These are phyloP conservation scores for Aphelenchoides besseyi DNA, from an alignment of 1,140 invertebrate genomes.

Conservation along the genomic window DNA sequence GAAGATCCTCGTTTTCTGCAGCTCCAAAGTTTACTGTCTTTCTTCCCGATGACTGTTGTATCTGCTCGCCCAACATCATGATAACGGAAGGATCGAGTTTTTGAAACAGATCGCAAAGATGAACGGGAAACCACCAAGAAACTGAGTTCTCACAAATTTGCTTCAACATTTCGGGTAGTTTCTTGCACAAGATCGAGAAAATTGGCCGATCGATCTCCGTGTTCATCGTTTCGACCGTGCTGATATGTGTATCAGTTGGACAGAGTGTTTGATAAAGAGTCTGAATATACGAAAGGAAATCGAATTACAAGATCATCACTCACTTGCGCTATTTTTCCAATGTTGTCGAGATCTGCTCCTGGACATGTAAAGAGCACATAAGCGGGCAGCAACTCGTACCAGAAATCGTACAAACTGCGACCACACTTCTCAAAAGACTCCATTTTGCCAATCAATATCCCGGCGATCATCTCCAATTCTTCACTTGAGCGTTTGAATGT, in stretches of 20 bases:
- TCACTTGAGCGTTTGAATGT: constrained; percentile 4
- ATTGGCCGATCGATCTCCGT: constrained; percentile 19
- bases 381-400: constrained; percentile 26
- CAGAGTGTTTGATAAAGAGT: background rate
- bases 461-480: constrained; percentile 20
- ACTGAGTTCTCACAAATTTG: constrained; percentile 3
- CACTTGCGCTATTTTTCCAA: constrained; percentile 21
- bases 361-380: constrained; percentile 29
- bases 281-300: constrained; percentile 8
- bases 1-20: background rate
- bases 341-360: constrained; percentile 8
- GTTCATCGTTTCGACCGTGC: background rate
- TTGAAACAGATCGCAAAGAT: constrained; percentile 23
- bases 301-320: background rate
- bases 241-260: background rate
- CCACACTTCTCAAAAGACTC: constrained; percentile 11
- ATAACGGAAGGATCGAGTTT: constrained; percentile 15
- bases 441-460: constrained; percentile 17
- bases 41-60: background rate
- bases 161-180: constrained; percentile 14
- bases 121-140: constrained; percentile 26
- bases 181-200: constrained; percentile 19
- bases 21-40: constrained; percentile 5
- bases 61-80: background rate
- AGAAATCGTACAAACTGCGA: constrained; percentile 1